Evolutionary conservation across 2,113 vertebrate species (phyloP), one percentile per base, ranked within the genome.

Genomic region (Atherinomorus stipes): DNA sequence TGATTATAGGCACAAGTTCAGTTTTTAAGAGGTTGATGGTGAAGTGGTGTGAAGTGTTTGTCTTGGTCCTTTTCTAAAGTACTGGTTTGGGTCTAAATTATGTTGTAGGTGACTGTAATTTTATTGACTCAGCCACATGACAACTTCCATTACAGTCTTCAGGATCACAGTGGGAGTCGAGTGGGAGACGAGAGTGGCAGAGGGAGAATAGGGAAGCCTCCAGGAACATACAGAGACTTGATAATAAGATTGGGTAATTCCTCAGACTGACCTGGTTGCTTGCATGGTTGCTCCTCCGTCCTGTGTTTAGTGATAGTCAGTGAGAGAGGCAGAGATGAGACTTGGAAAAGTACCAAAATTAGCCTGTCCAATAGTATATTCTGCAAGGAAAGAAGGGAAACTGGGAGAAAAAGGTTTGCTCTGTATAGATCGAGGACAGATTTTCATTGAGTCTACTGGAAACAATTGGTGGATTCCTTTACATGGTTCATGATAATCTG

Each of bases 1-100:
- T 38, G 56, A 45, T 57, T 54, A 73, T 45, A 62, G 42, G 23
- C 56, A 50, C 63, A 63, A 34, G 57, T 49, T 50, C 7, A 34
- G 5, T 73, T 62, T 45, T 42, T 37, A 58, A 8, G 11, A 22
- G 38, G 19, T 37, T 13, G 21, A 59, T n/a, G 7, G 31, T 4
- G 31, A 38, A 21, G 10, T n/a, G 2, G 56, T 26, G 22, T 13
- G 22, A 4, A 15, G 34, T 38, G 51, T 40, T 45, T 34, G 6
- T 51, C 45, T 13, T 37, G 34, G 56, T 38, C n/a, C 31, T 58
- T 34, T 28, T n/a, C 28, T 37, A 37, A n/a, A 21, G 19, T n/a
- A 19, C 54, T 57, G 8, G 1, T 9, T 11, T 16, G 40, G 40
- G 40, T 57, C 54, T 37, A 57, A 38, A 59, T 40, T 59, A 15